Evolutionary conservation across 2,113 vertebrate genomes (phyloP).

Genomic region (Calidris pygmaea): DNA sequence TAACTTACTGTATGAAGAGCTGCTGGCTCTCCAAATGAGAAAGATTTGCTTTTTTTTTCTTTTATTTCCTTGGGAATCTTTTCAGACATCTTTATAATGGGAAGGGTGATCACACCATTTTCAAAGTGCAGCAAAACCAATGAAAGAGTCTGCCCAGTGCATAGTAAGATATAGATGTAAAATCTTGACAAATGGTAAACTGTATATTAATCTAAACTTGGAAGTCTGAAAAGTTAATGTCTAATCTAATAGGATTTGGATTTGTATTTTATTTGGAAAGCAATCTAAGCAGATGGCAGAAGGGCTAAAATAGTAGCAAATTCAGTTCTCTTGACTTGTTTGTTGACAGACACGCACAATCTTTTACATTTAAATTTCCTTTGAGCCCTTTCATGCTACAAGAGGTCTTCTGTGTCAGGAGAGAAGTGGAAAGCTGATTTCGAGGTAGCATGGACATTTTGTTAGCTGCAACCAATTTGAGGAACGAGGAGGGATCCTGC

Average conservation of each 20-base stretch:
- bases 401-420: not conserved
- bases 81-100: not conserved
- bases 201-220: not conserved
- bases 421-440: not conserved
- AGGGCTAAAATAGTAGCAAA: not conserved
- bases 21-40: constrained; percentile 5
- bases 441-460: not conserved
- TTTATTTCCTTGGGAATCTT: not conserved
- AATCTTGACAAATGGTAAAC: not conserved
- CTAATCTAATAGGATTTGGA: not conserved
- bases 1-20: not conserved
- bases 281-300: not conserved
- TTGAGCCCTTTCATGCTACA: not conserved
- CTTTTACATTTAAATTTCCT: not conserved
- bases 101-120: not conserved
- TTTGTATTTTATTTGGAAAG: not conserved
- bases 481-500: not conserved
- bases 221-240: not conserved
- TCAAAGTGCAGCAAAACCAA: not conserved
- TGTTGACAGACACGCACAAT: not conserved
- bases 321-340: not conserved
- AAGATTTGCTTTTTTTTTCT: not conserved
- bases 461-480: not conserved
- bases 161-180: not conserved
- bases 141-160: not conserved